Evolutionary conservation across 1,140 invertebrate species (phyloP).

Genomic region (Trypoxylus dichotomus): DNA sequence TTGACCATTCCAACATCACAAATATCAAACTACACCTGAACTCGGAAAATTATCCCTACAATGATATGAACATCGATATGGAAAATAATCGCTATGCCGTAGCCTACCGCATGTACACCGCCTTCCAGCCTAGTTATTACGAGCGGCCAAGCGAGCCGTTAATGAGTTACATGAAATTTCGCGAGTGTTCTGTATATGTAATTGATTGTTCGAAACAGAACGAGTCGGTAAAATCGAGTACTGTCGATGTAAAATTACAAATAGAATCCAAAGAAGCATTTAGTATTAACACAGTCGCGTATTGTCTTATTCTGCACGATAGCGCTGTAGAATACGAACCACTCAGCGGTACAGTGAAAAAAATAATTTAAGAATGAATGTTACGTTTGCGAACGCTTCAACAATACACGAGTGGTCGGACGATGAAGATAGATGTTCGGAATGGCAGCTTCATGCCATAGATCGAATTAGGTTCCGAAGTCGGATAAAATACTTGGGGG

Average conservation of each 20-base stretch:
- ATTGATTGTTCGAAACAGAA: conserved; percentile 24
- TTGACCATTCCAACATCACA: not conserved
- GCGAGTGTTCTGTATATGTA: not conserved
- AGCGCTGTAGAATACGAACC: not conserved
- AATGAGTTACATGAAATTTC: not conserved
- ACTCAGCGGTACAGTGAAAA: not conserved
- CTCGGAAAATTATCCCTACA: conserved; percentile 10
- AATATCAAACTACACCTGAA: not conserved
- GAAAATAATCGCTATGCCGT: not conserved
- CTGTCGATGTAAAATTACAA: not conserved
- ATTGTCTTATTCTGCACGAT: conserved; percentile 13
- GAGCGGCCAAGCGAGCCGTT: not conserved
- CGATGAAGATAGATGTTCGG: not conserved
- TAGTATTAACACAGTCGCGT: not conserved
- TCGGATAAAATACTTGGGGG: not conserved
- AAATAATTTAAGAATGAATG: not conserved
- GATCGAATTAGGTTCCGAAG: not conserved
- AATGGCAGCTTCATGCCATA: not conserved
- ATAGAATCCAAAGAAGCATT: not conserved
- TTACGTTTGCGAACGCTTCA: not conserved
- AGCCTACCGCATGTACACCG: not conserved
- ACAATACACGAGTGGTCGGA: not conserved
- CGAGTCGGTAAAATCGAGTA: conserved; percentile 12
- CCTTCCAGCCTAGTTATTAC: conserved; percentile 3
- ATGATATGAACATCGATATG: not conserved